Conservation (phyloP, 1,140 invertebrate genomes). For the Marisa cornuarietis region DNA sequence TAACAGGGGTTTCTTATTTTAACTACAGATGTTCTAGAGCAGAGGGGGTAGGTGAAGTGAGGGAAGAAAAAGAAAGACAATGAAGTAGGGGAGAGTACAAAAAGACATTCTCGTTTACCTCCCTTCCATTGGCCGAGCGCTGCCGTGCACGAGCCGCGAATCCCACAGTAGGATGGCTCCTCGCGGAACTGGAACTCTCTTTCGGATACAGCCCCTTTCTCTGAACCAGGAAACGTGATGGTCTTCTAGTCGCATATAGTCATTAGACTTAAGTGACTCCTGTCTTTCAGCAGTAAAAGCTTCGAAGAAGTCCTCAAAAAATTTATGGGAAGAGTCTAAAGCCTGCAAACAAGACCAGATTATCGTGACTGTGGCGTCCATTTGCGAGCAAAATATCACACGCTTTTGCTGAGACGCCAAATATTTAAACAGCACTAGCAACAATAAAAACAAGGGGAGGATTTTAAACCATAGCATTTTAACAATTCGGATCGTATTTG, state of each 20-base stretch:
- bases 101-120: not conserved
- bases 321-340: conserved; percentile 33
- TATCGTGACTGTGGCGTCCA: too few relatives aligned
- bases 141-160: conserved; percentile 33
- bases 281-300: conserved; percentile 2
- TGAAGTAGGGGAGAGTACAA: too few relatives aligned
- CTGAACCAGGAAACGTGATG: conserved; percentile 31
- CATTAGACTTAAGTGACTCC: conserved; percentile 19
- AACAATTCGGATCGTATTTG: too few relatives aligned
- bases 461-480: too few relatives aligned
- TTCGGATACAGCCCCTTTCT: conserved; percentile 26
- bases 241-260: conserved; percentile 9
- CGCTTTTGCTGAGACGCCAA: not conserved
- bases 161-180: conserved; percentile 43
- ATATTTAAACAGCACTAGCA: not conserved
- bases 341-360: too few relatives aligned
- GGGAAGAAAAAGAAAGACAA: too few relatives aligned
- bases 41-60: too few relatives aligned
- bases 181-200: conserved; percentile 37
- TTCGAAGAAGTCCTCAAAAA: conserved; percentile 35
- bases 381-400: too few relatives aligned
- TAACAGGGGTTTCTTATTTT: too few relatives aligned
- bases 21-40: too few relatives aligned
- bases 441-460: conserved; percentile 27
- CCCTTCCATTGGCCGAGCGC: conserved; percentile 17